phyloP scores from a whole-genome alignment of 1,140 invertebrate genomes.

The Bombus balteatus region DNA sequence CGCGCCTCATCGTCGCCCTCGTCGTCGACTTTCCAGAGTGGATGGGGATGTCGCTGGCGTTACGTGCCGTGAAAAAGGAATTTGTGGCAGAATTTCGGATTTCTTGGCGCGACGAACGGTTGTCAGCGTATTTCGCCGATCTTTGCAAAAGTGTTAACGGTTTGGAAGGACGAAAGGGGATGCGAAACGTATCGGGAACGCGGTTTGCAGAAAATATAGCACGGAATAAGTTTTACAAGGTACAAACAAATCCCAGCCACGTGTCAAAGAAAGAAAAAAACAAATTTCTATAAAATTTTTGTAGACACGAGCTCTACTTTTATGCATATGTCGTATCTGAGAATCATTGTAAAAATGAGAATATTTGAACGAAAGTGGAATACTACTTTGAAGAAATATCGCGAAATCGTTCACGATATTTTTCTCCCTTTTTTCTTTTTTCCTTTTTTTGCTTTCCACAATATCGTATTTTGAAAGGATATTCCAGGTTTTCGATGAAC shows the following conservation, averaged over 20 bases:
- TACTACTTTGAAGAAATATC: neutral
- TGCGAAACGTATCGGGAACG: neutral
- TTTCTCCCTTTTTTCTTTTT: neutral
- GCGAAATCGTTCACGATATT: neutral
- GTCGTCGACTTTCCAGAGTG: conserved; percentile 44
- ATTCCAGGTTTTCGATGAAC: neutral
- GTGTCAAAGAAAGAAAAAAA: neutral
- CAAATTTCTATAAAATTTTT: conserved; percentile 11
- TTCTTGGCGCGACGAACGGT: conserved; percentile 64
- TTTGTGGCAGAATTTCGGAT: conserved; percentile 66
- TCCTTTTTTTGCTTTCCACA: neutral
- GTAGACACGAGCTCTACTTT: neutral
- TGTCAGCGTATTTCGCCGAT: conserved; percentile 49
- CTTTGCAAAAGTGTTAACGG: conserved; percentile 32
- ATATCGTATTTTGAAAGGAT: neutral
- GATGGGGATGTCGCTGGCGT: conserved; percentile 49
- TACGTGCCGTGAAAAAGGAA: conserved; percentile 69
- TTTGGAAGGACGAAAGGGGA: neutral
- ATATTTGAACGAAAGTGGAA: neutral
- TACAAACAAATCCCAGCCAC: neutral
- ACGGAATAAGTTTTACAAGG: neutral
- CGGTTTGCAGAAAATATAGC: neutral
- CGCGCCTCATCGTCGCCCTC: conserved; percentile 55
- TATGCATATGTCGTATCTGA: too few relatives aligned
- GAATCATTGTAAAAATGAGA: neutral